These are phyloP conservation scores for Ornithoptera alexandrae DNA, from an alignment of 2,888 invertebrate species.

Conservation along the genomic window DNA sequence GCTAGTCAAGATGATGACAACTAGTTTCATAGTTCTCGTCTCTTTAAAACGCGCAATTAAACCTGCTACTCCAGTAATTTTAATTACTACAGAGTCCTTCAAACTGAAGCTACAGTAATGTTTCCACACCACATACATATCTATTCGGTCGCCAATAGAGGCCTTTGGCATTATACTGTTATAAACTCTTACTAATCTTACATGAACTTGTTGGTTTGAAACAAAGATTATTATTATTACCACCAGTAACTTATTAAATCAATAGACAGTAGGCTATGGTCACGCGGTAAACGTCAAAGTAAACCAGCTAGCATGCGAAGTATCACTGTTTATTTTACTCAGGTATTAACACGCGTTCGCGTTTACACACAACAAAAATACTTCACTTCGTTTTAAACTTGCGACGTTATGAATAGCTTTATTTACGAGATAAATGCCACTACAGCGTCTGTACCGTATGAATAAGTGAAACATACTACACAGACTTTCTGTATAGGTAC, in stretches of 20 bases:
- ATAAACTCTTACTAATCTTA: too few species aligned
- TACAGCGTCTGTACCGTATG: not conserved
- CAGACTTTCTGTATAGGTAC: not conserved
- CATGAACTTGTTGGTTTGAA: too few species aligned
- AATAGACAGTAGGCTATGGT: constrained; percentile 47
- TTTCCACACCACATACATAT: too few species aligned
- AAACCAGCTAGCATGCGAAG: constrained; percentile 2
- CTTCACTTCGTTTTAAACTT: not conserved
- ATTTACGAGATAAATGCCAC: not conserved
- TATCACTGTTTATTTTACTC: not conserved
- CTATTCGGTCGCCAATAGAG: too few species aligned
- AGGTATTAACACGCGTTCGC: not conserved
- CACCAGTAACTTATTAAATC: constrained; percentile 26
- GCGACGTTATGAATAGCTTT: not conserved
- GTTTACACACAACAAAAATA: not conserved
- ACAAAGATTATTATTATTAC: too few species aligned
- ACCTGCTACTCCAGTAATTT: too few species aligned
- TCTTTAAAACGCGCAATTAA: too few species aligned
- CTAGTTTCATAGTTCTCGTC: too few species aligned
- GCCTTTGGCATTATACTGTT: too few species aligned
- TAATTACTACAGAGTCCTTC: too few species aligned
- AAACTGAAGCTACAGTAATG: too few species aligned
- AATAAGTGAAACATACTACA: not conserved
- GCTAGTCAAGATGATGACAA: too few species aligned
- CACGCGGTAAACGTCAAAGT: constrained; percentile 35